phyloP scores from a whole-genome alignment of 2,888 invertebrate genomes.

The Agrypnus murinus region DNA sequence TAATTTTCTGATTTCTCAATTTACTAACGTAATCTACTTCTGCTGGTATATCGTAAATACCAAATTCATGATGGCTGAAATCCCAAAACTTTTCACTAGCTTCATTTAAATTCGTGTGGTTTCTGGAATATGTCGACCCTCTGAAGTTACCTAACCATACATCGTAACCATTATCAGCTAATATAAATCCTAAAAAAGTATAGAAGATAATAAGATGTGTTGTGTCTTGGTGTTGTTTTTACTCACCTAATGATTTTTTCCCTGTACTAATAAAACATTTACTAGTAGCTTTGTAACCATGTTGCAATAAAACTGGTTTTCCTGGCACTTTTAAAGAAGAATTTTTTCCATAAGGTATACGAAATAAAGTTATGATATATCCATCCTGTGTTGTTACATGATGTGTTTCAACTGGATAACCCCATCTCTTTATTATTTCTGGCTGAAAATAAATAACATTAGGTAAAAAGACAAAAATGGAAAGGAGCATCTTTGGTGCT shows the following conservation, averaged over 20 bases:
- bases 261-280: conserved; percentile 63
- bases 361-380: conserved; percentile 61
- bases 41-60: not conserved
- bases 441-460: no score
- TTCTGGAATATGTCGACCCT: not conserved
- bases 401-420: conserved; percentile 63
- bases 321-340: not conserved
- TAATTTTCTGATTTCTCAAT: not conserved
- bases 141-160: conserved; percentile 3
- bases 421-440: conserved; percentile 62
- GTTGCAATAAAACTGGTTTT: conserved; percentile 63
- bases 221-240: no score
- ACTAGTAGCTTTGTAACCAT: conserved; percentile 63
- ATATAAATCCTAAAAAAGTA: not conserved
- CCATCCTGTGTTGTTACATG: conserved; percentile 63
- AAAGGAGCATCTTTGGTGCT: no score
- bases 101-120: not conserved
- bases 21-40: not conserved
- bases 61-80: not conserved
- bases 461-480: no score
- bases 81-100: not conserved
- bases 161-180: not conserved
- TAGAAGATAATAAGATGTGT: not conserved
- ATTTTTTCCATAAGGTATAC: conserved; percentile 60
- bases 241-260: conserved; percentile 44